A percentile compares a stretch with the other conserved stretches of the same genome.
These are phyloP conservation scores for Scaptodrosophila lebanonensis DNA, from an alignment of 1,140 invertebrate genomes.

Conservation along the genomic window DNA sequence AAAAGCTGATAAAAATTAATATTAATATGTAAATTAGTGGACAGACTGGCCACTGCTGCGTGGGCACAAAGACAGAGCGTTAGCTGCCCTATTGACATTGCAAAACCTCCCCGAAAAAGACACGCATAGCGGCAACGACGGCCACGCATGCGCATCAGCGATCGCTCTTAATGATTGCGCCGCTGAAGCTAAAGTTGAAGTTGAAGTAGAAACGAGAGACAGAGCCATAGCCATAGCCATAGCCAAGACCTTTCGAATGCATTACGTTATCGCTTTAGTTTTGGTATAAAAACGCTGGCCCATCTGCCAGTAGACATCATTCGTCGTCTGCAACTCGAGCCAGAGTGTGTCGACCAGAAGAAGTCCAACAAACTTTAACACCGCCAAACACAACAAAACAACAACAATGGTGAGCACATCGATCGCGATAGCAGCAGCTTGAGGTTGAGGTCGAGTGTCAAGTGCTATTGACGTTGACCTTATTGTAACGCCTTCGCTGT, in stretches of 20 bases:
- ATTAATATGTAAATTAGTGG: conserved; percentile 49
- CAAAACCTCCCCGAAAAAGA: conserved; percentile 37
- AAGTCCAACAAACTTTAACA: conserved; percentile 57
- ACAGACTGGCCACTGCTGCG: conserved; percentile 30
- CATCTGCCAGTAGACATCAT: conserved; percentile 62
- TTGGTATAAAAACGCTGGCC: conserved; percentile 55
- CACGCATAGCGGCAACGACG: too few relatives aligned
- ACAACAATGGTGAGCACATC: conserved; percentile 56
- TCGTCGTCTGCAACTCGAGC: conserved; percentile 56
- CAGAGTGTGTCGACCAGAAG: conserved; percentile 36
- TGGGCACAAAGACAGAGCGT: conserved; percentile 2
- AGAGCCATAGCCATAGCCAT: too few relatives aligned
- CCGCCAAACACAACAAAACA: conserved; percentile 44
- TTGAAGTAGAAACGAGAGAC: background rate
- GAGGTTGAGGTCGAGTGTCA: background rate
- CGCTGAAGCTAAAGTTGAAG: conserved; percentile 1
- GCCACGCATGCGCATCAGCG: conserved; percentile 26
- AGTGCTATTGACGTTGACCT: conserved; percentile 23
- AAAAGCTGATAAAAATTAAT: background rate
- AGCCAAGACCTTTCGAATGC: conserved; percentile 19
- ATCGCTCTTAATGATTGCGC: conserved; percentile 22
- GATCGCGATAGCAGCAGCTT: conserved; percentile 25
- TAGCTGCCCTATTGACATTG: conserved; percentile 59
- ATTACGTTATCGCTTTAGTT: background rate
- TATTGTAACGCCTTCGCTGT: conserved; percentile 7